Conservation (phyloP, 2,888 invertebrate species). For the Copidosoma aretas region DNA sequence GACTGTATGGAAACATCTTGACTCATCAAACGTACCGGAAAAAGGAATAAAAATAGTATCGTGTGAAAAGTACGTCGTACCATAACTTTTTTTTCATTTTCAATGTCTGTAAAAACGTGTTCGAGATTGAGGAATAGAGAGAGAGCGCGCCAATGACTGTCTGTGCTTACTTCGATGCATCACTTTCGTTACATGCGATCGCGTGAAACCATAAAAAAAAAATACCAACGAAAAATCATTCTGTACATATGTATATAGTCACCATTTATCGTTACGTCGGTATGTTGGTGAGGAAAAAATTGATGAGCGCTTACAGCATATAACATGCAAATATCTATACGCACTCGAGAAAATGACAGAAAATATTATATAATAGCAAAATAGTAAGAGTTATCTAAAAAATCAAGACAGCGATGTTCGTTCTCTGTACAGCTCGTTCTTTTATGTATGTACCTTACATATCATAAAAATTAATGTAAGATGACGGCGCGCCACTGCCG, state of each 20-base stretch:
- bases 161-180: conserved; percentile 11
- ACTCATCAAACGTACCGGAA: too few relatives aligned
- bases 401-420: conserved; percentile 12
- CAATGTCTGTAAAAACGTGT: too few relatives aligned
- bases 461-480: not conserved
- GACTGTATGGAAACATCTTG: too few relatives aligned
- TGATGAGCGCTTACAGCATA: not conserved
- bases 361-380: not conserved
- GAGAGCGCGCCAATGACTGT: conserved; percentile 7
- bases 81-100: too few relatives aligned
- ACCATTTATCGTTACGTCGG: conserved; percentile 25
- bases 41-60: too few relatives aligned
- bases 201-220: not conserved
- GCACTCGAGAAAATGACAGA: too few relatives aligned
- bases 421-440: conserved; percentile 17
- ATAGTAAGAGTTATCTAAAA: not conserved
- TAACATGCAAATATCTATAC: too few relatives aligned
- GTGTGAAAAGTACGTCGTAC: too few relatives aligned
- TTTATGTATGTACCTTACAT: conserved; percentile 15
- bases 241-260: conserved; percentile 36
- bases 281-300: conserved; percentile 3
- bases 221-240: not conserved
- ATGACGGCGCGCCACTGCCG: not conserved
- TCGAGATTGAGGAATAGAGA: not conserved
- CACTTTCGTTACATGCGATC: conserved; percentile 5